Evolutionary conservation across 1,140 invertebrate genomes (phyloP).

Genomic region (Manduca sexta): DNA sequence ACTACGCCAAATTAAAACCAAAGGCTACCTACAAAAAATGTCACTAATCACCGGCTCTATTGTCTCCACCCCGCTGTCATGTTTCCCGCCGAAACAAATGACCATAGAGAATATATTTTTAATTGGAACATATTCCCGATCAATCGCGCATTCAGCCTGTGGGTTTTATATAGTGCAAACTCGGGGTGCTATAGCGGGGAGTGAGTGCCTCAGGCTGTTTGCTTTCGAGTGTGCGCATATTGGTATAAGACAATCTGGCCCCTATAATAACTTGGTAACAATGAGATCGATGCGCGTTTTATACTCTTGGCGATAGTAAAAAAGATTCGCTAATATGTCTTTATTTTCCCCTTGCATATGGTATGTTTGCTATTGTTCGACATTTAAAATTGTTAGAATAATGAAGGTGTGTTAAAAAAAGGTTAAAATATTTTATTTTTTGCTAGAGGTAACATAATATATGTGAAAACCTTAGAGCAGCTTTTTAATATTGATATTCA

Average conservation of each 20-base stretch:
- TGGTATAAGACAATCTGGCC: slow-evolving; percentile 51
- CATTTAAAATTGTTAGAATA: no score
- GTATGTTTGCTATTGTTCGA: no score
- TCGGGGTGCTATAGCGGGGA: slow-evolving; percentile 14
- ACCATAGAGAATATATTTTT: slow-evolving; percentile 17
- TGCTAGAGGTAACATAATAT: no score
- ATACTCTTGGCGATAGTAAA: slow-evolving; percentile 1
- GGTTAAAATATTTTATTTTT: no score
- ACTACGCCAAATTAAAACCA: no score
- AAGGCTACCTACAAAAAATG: background rate
- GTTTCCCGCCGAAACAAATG: slow-evolving; percentile 25
- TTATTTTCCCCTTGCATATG: no score
- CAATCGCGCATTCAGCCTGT: slow-evolving; percentile 30
- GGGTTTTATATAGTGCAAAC: slow-evolving; percentile 27
- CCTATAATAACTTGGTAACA: slow-evolving; percentile 45
- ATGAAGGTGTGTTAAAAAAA: no score
- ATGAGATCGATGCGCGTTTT: slow-evolving; percentile 23
- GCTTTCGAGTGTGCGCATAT: slow-evolving; percentile 41
- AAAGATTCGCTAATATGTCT: no score
- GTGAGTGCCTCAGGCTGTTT: slow-evolving; percentile 48
- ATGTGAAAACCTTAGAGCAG: no score
- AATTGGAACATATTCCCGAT: slow-evolving; percentile 67
- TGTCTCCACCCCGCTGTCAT: slow-evolving; percentile 13
- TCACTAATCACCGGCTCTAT: slow-evolving; percentile 2
- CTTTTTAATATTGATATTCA: no score